Evolutionary conservation across 2,888 invertebrate genomes (phyloP), one percentile per base, ranked within the genome.

Genomic region (Dyspetes luteomarginatus): DNA sequence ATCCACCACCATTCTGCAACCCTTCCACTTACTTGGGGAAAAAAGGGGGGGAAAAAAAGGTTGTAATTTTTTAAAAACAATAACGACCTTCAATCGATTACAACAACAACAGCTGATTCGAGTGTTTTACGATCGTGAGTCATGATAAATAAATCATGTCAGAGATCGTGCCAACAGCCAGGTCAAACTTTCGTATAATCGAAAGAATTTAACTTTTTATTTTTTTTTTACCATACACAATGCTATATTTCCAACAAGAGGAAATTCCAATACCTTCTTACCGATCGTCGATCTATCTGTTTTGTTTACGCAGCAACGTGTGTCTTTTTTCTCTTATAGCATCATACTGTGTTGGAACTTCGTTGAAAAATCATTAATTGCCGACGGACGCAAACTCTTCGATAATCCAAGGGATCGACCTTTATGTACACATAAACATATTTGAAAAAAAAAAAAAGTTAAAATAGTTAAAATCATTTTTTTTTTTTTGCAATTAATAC

Each of bases 1-100:
- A 85, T 92, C 91, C 88, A 92, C 92, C 91, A 92, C 92, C 92
- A 92, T 92, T 90, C 91, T 92, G 92, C 85, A 85, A 89, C 84
- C 85, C 87, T 85, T 89, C 86, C 88, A 83, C 86, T 91, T 86
- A 90, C 88, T 89, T n/a, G n/a, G 72, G 24, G 84, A 78, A 48
- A 5, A 45, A 15, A 0, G 17, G 17, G 17, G 60, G 41, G 60
- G n/a, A 45, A 56, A 68, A 56, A 55, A 0, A n/a, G 48, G 24
- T 36, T 17, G 17, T 9, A 4, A 50, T 50, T 50, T 22, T 26
- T 15, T 5, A 41, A 64, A 50, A 36, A 36, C n/a, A 24, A 17
- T 3, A 55, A 55, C 26, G 7, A 19, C 9, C 60, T 45, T 28
- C 45, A 30, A 58, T 50, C 3, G 2, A n/a, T 41, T 50, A 24